These are phyloP conservation scores for Notolabrus celidotus DNA, from an alignment of 2,797 vertebrate genomes.

Conservation along the genomic window DNA sequence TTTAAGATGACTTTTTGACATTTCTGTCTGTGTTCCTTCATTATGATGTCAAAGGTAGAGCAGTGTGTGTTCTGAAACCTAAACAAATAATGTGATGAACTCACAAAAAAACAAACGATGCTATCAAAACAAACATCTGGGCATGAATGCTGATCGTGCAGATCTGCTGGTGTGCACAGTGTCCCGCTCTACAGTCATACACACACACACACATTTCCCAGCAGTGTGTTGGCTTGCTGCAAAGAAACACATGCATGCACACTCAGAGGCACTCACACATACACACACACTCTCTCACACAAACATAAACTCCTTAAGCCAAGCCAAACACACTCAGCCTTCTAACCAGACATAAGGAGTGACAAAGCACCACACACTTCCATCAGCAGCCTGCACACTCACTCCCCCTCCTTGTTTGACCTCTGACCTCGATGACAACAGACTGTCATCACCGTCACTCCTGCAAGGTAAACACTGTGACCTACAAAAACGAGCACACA, in stretches of 20 bases:
- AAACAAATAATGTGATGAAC: background rate
- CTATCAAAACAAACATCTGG: slow-evolving; percentile 10
- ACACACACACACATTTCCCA: slow-evolving; percentile 53
- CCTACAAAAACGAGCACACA: slow-evolving; percentile 66
- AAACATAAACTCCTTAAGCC: slow-evolving; percentile 31
- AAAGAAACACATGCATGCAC: slow-evolving; percentile 38
- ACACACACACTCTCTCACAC: slow-evolving; percentile 24
- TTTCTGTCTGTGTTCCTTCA: too few relatives aligned
- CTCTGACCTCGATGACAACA: slow-evolving; percentile 83
- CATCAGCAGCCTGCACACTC: slow-evolving; percentile 68
- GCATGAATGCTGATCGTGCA: slow-evolving; percentile 44
- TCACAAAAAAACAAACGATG: background rate
- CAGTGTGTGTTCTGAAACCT: background rate
- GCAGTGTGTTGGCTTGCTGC: slow-evolving; percentile 51
- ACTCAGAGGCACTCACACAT: slow-evolving; percentile 8
- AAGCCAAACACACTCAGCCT: slow-evolving; percentile 60
- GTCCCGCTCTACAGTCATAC: slow-evolving; percentile 48
- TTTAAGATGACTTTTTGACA: too few relatives aligned
- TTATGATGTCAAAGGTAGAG: too few relatives aligned
- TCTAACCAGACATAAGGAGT: slow-evolving; percentile 57
- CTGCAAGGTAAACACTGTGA: slow-evolving; percentile 78
- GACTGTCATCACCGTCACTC: slow-evolving; percentile 82
- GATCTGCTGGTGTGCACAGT: slow-evolving; percentile 28
- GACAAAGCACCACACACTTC: slow-evolving; percentile 76
- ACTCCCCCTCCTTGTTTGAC: slow-evolving; percentile 64